Evolutionary conservation across 2,797 vertebrate species (phyloP).

Genomic region (Neomorphus geoffroyi): DNA sequence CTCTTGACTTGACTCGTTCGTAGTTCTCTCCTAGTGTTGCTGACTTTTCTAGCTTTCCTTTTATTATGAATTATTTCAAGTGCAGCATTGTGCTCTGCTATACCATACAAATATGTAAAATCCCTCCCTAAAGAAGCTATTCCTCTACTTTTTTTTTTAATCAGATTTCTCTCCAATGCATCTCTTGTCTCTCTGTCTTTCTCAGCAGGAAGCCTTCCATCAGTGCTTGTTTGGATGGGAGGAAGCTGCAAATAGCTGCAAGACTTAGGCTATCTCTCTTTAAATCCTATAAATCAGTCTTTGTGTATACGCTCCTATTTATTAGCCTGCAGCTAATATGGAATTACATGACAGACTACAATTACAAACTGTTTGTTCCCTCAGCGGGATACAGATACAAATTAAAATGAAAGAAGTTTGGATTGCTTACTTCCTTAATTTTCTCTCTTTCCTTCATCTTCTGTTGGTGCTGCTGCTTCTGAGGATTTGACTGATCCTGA

Average conservation of each 20-base stretch:
- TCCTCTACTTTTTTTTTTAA: background rate
- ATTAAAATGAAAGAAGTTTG: constrained; percentile 63
- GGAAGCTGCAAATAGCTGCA: constrained; percentile 45
- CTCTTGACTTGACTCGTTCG: background rate
- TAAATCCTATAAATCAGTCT: constrained; percentile 19
- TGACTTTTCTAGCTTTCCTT: background rate
- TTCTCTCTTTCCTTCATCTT: constrained; percentile 39
- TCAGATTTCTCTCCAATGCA: background rate
- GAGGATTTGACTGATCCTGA: constrained; percentile 19
- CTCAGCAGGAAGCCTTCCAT: background rate
- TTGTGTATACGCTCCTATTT: constrained; percentile 34
- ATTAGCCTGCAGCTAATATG: background rate
- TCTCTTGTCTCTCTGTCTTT: background rate
- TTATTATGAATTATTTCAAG: background rate
- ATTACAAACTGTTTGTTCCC: constrained; percentile 55
- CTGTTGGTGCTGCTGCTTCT: background rate
- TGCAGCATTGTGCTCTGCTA: background rate
- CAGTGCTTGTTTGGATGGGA: background rate
- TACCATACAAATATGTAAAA: background rate
- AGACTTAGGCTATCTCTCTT: background rate
- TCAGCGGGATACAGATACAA: constrained; percentile 64
- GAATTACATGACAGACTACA: constrained; percentile 24
- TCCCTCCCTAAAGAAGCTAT: background rate
- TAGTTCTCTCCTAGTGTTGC: background rate
- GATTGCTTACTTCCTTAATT: constrained; percentile 53